These are phyloP conservation scores for Eulemur rufifrons DNA, from an alignment of 2,113 vertebrate species.

Conservation along the genomic window DNA sequence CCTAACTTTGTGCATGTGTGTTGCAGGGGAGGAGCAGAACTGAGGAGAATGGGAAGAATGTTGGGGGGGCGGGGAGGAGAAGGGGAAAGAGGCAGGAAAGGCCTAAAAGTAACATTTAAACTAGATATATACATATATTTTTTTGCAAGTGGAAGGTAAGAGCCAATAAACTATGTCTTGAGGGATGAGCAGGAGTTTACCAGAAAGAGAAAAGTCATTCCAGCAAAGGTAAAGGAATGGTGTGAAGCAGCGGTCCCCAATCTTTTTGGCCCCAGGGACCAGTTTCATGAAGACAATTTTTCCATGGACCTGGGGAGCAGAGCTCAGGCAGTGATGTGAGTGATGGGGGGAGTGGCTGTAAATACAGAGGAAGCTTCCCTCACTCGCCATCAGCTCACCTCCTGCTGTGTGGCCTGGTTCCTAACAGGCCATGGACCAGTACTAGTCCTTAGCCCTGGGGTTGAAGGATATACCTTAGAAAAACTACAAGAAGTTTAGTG, in stretches of 20 bases:
- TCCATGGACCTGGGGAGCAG: no score
- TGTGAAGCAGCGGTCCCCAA: background rate
- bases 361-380: no score
- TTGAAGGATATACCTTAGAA: background rate
- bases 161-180: background rate
- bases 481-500: background rate
- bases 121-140: no score
- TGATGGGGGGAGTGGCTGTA: no score
- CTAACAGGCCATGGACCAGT: no score
- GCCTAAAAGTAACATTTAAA: conserved; percentile 25
- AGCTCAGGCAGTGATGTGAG: no score
- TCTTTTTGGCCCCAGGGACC: no score
- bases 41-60: background rate
- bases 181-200: background rate
- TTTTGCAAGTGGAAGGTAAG: no score
- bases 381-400: no score
- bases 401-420: no score
- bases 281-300: no score
- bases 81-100: background rate
- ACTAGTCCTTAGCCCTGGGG: no score
- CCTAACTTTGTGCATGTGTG: background rate
- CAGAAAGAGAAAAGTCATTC: background rate
- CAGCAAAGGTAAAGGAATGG: background rate
- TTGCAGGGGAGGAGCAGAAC: background rate
- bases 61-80: background rate